Percentiles rank a stretch among this genome's conserved stretches.
These are phyloP conservation scores for Crematogaster levior DNA, from an alignment of 2,888 invertebrate species.

Conservation along the genomic window DNA sequence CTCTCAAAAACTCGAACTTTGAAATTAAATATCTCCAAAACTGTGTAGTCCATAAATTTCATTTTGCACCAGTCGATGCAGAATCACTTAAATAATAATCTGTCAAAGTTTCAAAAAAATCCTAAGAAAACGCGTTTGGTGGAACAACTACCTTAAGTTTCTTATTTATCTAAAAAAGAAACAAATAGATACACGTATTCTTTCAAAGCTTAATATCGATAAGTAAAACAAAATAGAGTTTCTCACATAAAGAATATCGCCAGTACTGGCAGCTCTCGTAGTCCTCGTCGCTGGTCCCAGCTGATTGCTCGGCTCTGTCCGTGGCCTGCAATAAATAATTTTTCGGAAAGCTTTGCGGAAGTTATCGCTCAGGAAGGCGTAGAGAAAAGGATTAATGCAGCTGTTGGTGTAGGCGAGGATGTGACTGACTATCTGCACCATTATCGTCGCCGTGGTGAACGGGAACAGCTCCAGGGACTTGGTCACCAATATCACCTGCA, in stretches of 20 bases:
- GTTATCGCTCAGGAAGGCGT: conserved; percentile 97
- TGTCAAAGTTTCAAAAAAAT: too few species aligned
- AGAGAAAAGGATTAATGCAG: conserved; percentile 97
- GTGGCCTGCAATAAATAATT: conserved; percentile 88
- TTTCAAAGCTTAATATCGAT: neutral
- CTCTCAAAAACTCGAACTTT: too few species aligned
- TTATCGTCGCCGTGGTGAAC: conserved; percentile 89
- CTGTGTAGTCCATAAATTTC: too few species aligned
- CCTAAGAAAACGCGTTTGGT: too few species aligned
- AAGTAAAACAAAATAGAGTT: neutral
- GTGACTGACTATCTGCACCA: conserved; percentile 92
- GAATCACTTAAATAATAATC: too few species aligned
- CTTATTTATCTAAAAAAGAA: too few species aligned
- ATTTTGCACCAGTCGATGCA: too few species aligned
- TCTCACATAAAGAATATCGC: conserved; percentile 88
- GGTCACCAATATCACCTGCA: conserved; percentile 92
- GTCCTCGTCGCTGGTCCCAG: conserved; percentile 89
- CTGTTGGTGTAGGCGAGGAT: conserved; percentile 97
- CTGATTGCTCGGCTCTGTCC: conserved; percentile 86
- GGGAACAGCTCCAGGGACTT: conserved; percentile 92
- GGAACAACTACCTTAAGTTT: too few species aligned
- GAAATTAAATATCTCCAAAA: too few species aligned
- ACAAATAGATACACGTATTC: neutral
- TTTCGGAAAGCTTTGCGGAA: conserved; percentile 95
- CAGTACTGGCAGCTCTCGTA: conserved; percentile 90